These are phyloP conservation scores for Biston betularia DNA, from an alignment of 2,888 invertebrate species.

Conservation along the genomic window DNA sequence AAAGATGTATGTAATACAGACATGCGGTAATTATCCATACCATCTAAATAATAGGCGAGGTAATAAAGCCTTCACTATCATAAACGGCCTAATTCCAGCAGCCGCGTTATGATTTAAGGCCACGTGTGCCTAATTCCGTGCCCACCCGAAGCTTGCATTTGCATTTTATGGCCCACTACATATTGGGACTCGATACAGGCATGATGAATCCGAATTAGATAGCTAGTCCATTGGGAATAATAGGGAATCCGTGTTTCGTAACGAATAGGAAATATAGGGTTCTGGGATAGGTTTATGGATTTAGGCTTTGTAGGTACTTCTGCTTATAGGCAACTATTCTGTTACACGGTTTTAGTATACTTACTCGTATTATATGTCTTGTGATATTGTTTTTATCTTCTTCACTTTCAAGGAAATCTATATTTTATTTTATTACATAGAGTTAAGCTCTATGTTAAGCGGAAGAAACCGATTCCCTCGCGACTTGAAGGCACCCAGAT, in stretches of 20 bases:
- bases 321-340: no score
- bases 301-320: no score
- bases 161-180: slow-evolving; percentile 41
- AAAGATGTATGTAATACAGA: neutral
- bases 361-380: no score
- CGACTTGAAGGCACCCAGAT: no score
- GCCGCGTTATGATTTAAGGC: slow-evolving; percentile 35
- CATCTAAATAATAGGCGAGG: slow-evolving; percentile 6
- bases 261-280: neutral
- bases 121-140: slow-evolving; percentile 32
- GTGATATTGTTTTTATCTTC: no score
- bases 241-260: neutral
- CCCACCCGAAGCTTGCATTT: slow-evolving; percentile 36
- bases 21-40: neutral
- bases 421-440: no score
- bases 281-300: neutral
- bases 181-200: slow-evolving; percentile 23
- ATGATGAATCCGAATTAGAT: slow-evolving; percentile 29
- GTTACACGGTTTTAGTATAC: no score
- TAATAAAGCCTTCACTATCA: slow-evolving; percentile 16
- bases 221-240: slow-evolving; percentile 6
- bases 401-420: no score
- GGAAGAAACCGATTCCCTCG: no score
- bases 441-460: no score
- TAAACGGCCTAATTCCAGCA: slow-evolving; percentile 22